A percentile compares a stretch with the other conserved stretches of the same genome.
phyloP scores from a whole-genome alignment of 2,797 vertebrate genomes.

The Betta splendens region DNA sequence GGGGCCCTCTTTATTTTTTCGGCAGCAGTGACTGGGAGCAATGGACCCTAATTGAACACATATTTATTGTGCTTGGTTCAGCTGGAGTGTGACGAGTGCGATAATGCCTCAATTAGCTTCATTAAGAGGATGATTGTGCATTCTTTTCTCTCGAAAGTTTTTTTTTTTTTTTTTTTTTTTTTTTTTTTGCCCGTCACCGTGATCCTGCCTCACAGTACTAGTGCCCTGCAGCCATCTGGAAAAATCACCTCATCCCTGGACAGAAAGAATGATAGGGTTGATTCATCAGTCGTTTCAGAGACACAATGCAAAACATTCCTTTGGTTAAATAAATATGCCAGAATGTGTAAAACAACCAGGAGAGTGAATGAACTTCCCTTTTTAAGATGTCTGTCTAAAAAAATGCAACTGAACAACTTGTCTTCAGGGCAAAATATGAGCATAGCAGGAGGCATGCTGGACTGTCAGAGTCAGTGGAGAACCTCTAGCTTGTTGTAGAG shows the following conservation, averaged over 20 bases:
- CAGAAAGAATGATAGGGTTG: conserved; percentile 51
- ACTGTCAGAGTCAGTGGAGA: conserved; percentile 59
- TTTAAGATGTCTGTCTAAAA: conserved; percentile 52
- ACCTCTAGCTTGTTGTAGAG: conserved; percentile 70
- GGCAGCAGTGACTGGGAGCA: conserved; percentile 58
- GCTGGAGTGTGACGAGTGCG: conserved; percentile 70
- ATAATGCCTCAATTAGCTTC: conserved; percentile 76
- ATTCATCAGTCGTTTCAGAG: conserved; percentile 60
- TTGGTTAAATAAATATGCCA: conserved; percentile 64
- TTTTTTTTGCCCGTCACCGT: conserved; percentile 24
- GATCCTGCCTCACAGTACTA: conserved; percentile 53
- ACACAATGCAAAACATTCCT: conserved; percentile 66
- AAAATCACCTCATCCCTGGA: conserved; percentile 55
- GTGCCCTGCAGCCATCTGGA: conserved; percentile 56
- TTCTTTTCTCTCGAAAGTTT: conserved; percentile 57
- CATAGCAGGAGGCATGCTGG: conserved; percentile 60
- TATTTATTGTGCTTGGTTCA: conserved; percentile 77
- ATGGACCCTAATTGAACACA: conserved; percentile 74
- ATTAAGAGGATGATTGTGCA: conserved; percentile 76
- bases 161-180: conserved; percentile 59
- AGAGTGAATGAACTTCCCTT: conserved; percentile 45
- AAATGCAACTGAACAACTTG: conserved; percentile 50
- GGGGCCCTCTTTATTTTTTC: conserved; percentile 72
- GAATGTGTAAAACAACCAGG: conserved; percentile 50
- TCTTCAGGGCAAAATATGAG: conserved; percentile 68